These are phyloP conservation scores for Hirundichthys speculiger DNA, from an alignment of 2,113 vertebrate species.

Conservation along the genomic window DNA sequence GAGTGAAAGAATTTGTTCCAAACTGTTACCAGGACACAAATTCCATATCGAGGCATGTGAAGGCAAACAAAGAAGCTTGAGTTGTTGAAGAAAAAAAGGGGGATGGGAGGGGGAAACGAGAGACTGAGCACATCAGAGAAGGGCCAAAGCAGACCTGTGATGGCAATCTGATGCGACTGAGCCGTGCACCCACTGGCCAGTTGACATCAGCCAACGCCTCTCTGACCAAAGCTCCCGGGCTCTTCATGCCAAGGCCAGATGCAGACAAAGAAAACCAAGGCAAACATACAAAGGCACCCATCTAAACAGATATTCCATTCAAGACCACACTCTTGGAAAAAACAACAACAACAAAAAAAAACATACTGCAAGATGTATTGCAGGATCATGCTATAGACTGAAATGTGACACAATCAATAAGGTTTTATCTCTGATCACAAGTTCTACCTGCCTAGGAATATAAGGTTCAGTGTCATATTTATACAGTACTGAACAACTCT, in stretches of 20 bases:
- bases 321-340: slow-evolving; percentile 30
- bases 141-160: slow-evolving; percentile 59
- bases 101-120: slow-evolving; percentile 33
- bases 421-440: no score
- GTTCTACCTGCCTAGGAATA: no score
- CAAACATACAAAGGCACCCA: slow-evolving; percentile 42
- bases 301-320: slow-evolving; percentile 45
- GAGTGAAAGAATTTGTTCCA: slow-evolving; percentile 52
- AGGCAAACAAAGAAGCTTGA: slow-evolving; percentile 50
- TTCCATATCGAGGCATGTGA: slow-evolving; percentile 27
- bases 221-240: slow-evolving; percentile 66
- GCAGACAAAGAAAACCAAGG: slow-evolving; percentile 59
- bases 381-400: slow-evolving; percentile 6
- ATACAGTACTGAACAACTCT: no score
- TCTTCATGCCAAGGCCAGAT: slow-evolving; percentile 69
- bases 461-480: no score
- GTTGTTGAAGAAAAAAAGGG: slow-evolving; percentile 34
- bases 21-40: slow-evolving; percentile 50
- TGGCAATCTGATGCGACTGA: slow-evolving; percentile 77
- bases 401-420: background rate
- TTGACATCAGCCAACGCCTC: slow-evolving; percentile 73
- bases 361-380: background rate
- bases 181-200: slow-evolving; percentile 67
- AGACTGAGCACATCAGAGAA: slow-evolving; percentile 49
- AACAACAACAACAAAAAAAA: no score